Percentiles rank a stretch among this genome's conserved stretches.
Conservation (phyloP, 2,797 vertebrate species). For the Carcharodon carcharias region DNA sequence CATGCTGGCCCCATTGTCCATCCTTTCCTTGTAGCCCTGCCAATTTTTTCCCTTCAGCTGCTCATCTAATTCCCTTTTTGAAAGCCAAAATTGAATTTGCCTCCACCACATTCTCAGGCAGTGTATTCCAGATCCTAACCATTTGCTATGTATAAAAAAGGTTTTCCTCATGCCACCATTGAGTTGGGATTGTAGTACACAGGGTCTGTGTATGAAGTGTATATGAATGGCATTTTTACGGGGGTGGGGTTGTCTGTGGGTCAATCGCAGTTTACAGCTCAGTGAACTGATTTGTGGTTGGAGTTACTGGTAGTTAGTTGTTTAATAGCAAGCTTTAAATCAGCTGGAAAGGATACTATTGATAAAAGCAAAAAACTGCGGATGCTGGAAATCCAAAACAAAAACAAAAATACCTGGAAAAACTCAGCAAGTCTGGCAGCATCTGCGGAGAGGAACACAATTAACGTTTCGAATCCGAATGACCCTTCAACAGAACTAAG, state of each 20-base stretch:
- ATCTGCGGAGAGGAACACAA: no score
- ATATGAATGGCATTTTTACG: not conserved
- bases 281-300: not conserved
- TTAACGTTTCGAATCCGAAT: no score
- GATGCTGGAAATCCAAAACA: no score
- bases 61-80: not conserved
- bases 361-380: no score
- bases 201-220: not conserved
- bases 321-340: not conserved
- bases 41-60: not conserved
- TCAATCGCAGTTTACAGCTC: not conserved
- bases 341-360: not conserved
- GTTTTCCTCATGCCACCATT: not conserved
- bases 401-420: no score
- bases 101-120: not conserved
- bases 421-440: no score
- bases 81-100: not conserved
- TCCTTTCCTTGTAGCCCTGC: not conserved
- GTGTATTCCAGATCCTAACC: not conserved
- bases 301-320: not conserved
- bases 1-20: not conserved
- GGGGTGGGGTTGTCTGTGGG: not conserved
- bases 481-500: no score
- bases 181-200: constrained; percentile 20
- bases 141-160: not conserved